phyloP scores from a whole-genome alignment of 2,113 vertebrate species.

The mouse (Mus musculus) region GRCm39 chr8:39536501-39537000 shows the following conservation, averaged over 20 bases:
- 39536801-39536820: not conserved
- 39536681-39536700: not conserved
- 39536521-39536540: too few relatives aligned
- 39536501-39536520: too few relatives aligned
- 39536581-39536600: not conserved
- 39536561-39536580: not conserved
- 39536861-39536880: not conserved
- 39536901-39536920: not conserved
- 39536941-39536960: too few relatives aligned
- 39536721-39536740: not conserved
- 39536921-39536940: not conserved
- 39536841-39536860: not conserved
- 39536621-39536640: too few relatives aligned
- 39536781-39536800: not conserved
- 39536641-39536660: too few relatives aligned
- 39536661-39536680: not conserved
- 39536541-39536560: not conserved
- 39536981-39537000: not conserved
- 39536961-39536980: too few relatives aligned
- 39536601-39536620: not conserved
- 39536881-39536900: not conserved
- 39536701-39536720: not conserved
- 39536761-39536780: not conserved
- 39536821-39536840: not conserved
- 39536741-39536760: not conserved